Evolutionary conservation across 2,888 invertebrate genomes (phyloP).

Genomic region (Desoria tigrina): DNA sequence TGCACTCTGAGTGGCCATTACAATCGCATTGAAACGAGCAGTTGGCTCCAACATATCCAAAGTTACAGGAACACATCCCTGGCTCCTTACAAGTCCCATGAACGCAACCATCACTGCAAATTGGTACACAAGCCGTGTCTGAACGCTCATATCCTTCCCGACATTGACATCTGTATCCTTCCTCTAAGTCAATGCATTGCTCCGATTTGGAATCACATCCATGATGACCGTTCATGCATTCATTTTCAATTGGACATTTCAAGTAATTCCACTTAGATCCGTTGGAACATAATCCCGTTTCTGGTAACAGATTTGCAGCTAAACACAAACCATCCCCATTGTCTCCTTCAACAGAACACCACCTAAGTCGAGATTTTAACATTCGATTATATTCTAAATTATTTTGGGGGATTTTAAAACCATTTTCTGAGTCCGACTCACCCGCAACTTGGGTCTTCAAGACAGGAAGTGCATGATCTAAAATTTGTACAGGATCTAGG

Average conservation of each 20-base stretch:
- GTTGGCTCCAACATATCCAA: slow-evolving; percentile 91
- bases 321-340: slow-evolving; percentile 66
- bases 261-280: slow-evolving; percentile 77
- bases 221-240: slow-evolving; percentile 87
- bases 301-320: slow-evolving; percentile 59
- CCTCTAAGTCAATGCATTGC: slow-evolving; percentile 77
- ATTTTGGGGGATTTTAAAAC: not conserved
- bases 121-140: slow-evolving; percentile 67
- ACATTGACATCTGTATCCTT: slow-evolving; percentile 84
- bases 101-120: slow-evolving; percentile 81
- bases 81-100: slow-evolving; percentile 81
- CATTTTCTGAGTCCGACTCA: too few species aligned
- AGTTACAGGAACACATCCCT: slow-evolving; percentile 82
- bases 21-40: slow-evolving; percentile 93
- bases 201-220: slow-evolving; percentile 84
- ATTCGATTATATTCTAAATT: slow-evolving; percentile 1
- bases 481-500: slow-evolving; percentile 82
- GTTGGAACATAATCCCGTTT: slow-evolving; percentile 30
- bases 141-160: slow-evolving; percentile 44
- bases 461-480: slow-evolving; percentile 81
- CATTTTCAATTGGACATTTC: slow-evolving; percentile 87
- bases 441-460: slow-evolving; percentile 86
- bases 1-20: slow-evolving; percentile 90
- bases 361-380: slow-evolving; percentile 60
- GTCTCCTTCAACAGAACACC: slow-evolving; percentile 72